Conservation (phyloP, 2,113 vertebrate genomes). For the Poicephalus meyeri region DNA sequence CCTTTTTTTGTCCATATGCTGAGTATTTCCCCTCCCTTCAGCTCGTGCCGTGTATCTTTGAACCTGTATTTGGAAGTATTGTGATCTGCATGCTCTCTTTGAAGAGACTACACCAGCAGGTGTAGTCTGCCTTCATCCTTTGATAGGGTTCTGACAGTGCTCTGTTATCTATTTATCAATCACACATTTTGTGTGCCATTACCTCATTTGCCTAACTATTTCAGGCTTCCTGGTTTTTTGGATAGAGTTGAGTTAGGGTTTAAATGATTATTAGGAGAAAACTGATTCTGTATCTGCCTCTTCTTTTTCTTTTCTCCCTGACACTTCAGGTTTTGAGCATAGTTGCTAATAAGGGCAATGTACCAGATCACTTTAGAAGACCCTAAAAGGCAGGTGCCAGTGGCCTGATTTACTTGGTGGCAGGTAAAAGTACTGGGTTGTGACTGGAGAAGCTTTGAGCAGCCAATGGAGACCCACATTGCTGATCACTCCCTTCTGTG, state of each 20-base stretch:
- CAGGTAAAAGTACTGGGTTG: neutral
- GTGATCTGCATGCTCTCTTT: neutral
- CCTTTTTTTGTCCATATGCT: neutral
- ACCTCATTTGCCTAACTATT: neutral
- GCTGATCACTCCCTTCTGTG: accelerated
- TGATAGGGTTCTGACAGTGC: neutral
- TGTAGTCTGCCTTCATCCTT: neutral
- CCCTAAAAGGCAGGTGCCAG: accelerated
- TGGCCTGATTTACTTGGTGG: neutral
- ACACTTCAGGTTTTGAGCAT: neutral
- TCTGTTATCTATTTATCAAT: neutral
- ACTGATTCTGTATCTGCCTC: neutral
- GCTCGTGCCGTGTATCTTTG: neutral
- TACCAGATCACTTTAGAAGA: neutral
- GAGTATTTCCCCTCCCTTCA: neutral
- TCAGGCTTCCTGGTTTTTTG: neutral
- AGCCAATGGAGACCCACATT: neutral
- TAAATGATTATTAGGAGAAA: neutral
- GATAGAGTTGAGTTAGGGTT: neutral
- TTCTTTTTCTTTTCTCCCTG: neutral
- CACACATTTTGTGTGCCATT: neutral
- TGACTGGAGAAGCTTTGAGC: neutral
- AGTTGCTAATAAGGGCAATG: accelerated
- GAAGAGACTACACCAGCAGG: neutral
- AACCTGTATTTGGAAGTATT: neutral